phyloP scores from a whole-genome alignment of 2,888 invertebrate species.

The Lasioglossum figueresi region DNA sequence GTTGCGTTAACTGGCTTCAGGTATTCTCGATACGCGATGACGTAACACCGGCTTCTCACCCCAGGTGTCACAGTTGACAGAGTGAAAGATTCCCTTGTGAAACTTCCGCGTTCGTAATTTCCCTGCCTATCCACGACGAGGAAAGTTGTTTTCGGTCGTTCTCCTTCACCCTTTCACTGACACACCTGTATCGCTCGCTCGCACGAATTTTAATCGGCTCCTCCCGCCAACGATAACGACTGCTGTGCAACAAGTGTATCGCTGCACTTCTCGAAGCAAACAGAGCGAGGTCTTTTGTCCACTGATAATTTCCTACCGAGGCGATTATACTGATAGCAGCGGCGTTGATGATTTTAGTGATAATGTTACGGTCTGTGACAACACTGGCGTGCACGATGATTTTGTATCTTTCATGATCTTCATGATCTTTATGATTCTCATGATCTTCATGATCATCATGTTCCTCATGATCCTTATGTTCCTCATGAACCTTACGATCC shows the following conservation, averaged over 20 bases:
- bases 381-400: not conserved
- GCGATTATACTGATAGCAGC: not conserved
- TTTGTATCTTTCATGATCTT: not conserved
- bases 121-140: conserved; percentile 2
- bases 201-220: conserved; percentile 64
- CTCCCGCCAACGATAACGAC: conserved; percentile 52
- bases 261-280: conserved; percentile 41
- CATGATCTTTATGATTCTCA: not conserved
- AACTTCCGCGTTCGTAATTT: conserved; percentile 48
- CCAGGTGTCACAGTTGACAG: not conserved
- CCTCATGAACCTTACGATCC: no score
- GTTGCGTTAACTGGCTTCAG: not conserved
- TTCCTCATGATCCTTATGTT: not conserved
- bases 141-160: conserved; percentile 44
- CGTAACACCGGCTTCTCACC: not conserved
- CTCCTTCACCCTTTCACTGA: not conserved
- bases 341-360: not conserved
- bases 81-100: conserved; percentile 26
- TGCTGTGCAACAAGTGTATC: conserved; percentile 61
- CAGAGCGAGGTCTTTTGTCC: not conserved
- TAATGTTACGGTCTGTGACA: not conserved
- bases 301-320: not conserved
- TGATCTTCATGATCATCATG: not conserved
- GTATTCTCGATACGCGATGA: not conserved
- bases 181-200: conserved; percentile 30